phyloP scores from a whole-genome alignment of 2,113 vertebrate species.

The Gambusia holbrooki region DNA sequence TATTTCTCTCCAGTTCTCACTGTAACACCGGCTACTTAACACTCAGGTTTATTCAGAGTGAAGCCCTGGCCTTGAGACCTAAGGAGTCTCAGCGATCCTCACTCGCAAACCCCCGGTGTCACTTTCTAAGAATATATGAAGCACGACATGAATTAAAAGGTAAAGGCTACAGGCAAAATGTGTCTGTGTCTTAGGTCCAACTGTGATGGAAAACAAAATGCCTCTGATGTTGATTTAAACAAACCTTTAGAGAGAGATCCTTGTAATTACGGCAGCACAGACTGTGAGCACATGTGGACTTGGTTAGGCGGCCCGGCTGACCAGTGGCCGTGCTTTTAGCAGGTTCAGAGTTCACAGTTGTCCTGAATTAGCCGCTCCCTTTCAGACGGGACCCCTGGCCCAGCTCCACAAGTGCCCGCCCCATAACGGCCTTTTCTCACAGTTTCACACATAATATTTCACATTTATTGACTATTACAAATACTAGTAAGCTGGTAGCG shows the following conservation, averaged over 20 bases:
- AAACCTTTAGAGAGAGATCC: slow-evolving; percentile 75
- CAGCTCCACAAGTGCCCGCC: slow-evolving; percentile 86
- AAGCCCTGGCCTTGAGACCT: slow-evolving; percentile 44
- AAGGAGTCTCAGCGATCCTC: slow-evolving; percentile 47
- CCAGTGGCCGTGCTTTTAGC: slow-evolving; percentile 86
- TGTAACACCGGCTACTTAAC: slow-evolving; percentile 50
- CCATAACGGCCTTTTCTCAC: slow-evolving; percentile 90
- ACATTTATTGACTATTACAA: slow-evolving; percentile 98
- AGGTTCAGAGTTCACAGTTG: slow-evolving; percentile 97
- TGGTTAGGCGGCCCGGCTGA: slow-evolving; percentile 85
- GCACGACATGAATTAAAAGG: slow-evolving; percentile 55
- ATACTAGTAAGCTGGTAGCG: slow-evolving; percentile 91
- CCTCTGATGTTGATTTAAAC: slow-evolving; percentile 77
- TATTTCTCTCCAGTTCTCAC: slow-evolving; percentile 52
- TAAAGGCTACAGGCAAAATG: slow-evolving; percentile 60
- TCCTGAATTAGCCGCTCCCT: slow-evolving; percentile 91
- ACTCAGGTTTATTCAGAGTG: slow-evolving; percentile 46
- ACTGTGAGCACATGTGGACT: slow-evolving; percentile 87
- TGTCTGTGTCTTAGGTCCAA: slow-evolving; percentile 40
- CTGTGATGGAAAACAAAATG: slow-evolving; percentile 45
- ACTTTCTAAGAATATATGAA: slow-evolving; percentile 58
- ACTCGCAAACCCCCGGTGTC: slow-evolving; percentile 45
- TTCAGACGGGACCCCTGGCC: slow-evolving; percentile 87
- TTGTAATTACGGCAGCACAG: slow-evolving; percentile 77
- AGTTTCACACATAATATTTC: slow-evolving; percentile 98